phyloP scores from a whole-genome alignment of 2,113 vertebrate genomes.

The Phyllostomus discolor region DNA sequence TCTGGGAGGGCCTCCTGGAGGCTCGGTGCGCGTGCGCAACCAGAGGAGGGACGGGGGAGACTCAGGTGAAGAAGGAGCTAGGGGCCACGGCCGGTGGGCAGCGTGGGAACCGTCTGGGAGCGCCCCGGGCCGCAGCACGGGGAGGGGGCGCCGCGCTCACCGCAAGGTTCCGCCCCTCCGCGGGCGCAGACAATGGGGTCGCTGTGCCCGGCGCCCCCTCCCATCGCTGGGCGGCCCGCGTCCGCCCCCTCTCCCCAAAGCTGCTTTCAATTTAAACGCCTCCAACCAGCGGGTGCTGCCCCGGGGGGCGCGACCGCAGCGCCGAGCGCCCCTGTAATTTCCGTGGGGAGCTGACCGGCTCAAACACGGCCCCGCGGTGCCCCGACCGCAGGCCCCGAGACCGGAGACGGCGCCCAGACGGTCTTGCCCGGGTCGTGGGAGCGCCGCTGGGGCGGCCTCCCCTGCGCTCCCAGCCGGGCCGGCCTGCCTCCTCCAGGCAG shows the following conservation, averaged over 20 bases:
- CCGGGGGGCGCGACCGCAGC: slow-evolving; percentile 72
- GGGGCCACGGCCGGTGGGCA: neutral
- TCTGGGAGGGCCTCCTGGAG: neutral
- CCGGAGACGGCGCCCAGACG: slow-evolving; percentile 74
- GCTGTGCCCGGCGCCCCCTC: slow-evolving; percentile 64
- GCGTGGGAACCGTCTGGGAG: slow-evolving; percentile 47
- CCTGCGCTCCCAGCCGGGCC: neutral
- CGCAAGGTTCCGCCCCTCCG: slow-evolving; percentile 46
- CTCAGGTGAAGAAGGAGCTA: neutral
- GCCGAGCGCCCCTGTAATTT: slow-evolving; percentile 76
- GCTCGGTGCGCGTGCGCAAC: neutral
- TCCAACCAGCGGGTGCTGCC: slow-evolving; percentile 73
- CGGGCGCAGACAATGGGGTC: slow-evolving; percentile 68
- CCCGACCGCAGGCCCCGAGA: slow-evolving; percentile 72
- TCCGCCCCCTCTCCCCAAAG: slow-evolving; percentile 68
- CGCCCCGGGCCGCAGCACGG: neutral
- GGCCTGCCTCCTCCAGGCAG: slow-evolving; percentile 59
- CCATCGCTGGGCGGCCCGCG: slow-evolving; percentile 3
- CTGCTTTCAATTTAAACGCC: slow-evolving; percentile 79
- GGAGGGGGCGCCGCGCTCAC: slow-evolving; percentile 56
- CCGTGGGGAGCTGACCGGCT: slow-evolving; percentile 74
- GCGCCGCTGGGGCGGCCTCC: slow-evolving; percentile 47
- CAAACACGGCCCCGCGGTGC: slow-evolving; percentile 72
- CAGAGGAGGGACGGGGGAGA: neutral
- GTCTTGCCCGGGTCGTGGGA: slow-evolving; percentile 71